phyloP scores from a whole-genome alignment of 2,113 vertebrate species.

The Macquaria ambigua region DNA sequence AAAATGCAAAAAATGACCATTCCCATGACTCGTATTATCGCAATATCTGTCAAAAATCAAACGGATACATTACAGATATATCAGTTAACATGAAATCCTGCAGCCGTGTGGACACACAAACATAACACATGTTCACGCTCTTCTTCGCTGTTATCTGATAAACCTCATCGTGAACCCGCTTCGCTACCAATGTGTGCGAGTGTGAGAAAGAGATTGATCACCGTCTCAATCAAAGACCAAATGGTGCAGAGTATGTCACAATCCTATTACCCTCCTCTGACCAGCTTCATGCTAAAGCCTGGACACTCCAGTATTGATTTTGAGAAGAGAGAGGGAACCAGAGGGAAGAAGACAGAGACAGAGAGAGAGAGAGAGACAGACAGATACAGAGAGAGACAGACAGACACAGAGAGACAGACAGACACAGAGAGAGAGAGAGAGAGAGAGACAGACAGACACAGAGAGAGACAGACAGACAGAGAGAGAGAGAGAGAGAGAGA shows the following conservation, averaged over 20 bases:
- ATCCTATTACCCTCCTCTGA: constrained; percentile 60
- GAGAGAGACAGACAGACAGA: no score
- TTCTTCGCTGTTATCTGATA: constrained; percentile 6
- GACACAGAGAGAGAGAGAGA: no score
- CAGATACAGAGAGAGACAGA: no score
- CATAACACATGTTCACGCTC: neutral
- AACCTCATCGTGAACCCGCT: neutral
- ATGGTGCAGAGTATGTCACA: constrained; percentile 48
- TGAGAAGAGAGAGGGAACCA: no score
- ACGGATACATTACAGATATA: neutral
- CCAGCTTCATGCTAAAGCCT: constrained; percentile 46
- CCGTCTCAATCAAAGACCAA: constrained; percentile 34
- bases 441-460: no score
- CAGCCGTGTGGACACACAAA: neutral
- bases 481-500: no score
- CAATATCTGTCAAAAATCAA: no score
- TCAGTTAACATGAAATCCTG: neutral
- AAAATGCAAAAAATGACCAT: no score
- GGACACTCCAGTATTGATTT: constrained; percentile 55
- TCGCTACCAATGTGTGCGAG: neutral
- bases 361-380: no score
- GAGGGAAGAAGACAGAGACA: no score
- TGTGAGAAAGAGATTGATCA: constrained; percentile 32
- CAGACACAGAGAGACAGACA: no score
- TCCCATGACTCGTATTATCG: no score